Base-by-base conservation (phyloP, 2,113 vertebrate genomes). In the Austrofundulus limnaeus region DNA sequence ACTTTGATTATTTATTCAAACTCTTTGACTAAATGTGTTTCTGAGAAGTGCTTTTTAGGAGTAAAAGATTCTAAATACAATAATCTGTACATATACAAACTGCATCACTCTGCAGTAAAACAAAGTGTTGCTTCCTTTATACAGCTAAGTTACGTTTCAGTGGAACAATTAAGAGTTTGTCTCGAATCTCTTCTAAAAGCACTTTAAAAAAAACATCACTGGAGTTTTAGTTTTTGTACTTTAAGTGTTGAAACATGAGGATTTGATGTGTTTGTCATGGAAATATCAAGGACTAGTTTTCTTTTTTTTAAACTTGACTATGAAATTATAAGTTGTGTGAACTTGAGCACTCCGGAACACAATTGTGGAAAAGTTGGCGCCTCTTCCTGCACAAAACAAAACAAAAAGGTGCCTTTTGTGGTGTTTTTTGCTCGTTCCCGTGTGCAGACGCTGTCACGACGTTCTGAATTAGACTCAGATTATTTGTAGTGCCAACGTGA, bases 401-500 rank as follows among this genome's bases (percentile, higher is more conserved):
- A n/a, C n/a, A n/a, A n/a, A n/a, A 37, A 15, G n/a, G 52, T 82
- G 83, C 80, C 80, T 81, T 68, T 64, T 14, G 31, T 38, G 38
- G 23, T 70, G 53, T 52, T 61, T 62, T 66, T 78, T 70, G n/a
- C n/a, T n/a, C n/a, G n/a, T n/a, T n/a, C n/a, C n/a, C n/a, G n/a
- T n/a, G n/a, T n/a, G n/a, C n/a, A n/a, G n/a, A n/a, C n/a, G n/a
- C 64, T 14, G 10, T 34, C 52, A 24, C 5, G 21, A 50, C 52
- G 67, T 66, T 24, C 20, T 58, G 53, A 39, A 45, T 45, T 45
- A 1, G 11, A n/a, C 11, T 67, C 17, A 21, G 25, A 3, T 38
- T 25, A 14, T 38, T 47, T 58, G 1, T 57, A 23, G 55, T 76
- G 63, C 53, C 63, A 66, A 73, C 37, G 51, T 72, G 60, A 81